Evolutionary conservation across 2,888 invertebrate genomes (phyloP).

Genomic region (Pyrocoelia pectoralis): DNA sequence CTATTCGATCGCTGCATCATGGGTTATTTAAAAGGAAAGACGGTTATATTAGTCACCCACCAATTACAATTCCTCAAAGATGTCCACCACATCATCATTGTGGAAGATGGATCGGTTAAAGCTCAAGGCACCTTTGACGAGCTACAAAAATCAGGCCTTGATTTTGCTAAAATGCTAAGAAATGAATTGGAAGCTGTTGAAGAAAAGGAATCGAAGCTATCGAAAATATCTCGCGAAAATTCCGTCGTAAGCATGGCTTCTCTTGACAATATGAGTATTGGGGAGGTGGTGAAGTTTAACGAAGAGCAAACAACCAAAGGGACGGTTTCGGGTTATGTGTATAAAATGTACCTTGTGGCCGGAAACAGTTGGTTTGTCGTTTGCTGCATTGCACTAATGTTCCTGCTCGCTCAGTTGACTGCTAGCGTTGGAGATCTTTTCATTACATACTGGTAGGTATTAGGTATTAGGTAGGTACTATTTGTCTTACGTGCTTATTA

Average conservation of each 20-base stretch:
- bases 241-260: slow-evolving; percentile 70
- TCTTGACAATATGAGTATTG: slow-evolving; percentile 70
- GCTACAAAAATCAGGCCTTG: neutral
- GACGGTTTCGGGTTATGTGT: slow-evolving; percentile 63
- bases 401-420: slow-evolving; percentile 72
- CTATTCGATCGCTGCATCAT: slow-evolving; percentile 55
- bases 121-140: neutral
- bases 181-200: slow-evolving; percentile 11
- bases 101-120: slow-evolving; percentile 63
- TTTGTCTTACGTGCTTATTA: neutral
- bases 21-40: slow-evolving; percentile 65
- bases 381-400: slow-evolving; percentile 68
- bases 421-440: slow-evolving; percentile 84
- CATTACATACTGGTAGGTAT: slow-evolving; percentile 76
- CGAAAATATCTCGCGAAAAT: slow-evolving; percentile 78
- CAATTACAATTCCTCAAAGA: slow-evolving; percentile 78
- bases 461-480: neutral
- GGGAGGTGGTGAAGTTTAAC: slow-evolving; percentile 54
- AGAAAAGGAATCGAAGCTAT: slow-evolving; percentile 65
- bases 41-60: slow-evolving; percentile 82
- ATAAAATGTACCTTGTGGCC: slow-evolving; percentile 75
- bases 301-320: slow-evolving; percentile 73
- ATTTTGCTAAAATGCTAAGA: slow-evolving; percentile 2
- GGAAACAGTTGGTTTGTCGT: slow-evolving; percentile 76
- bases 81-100: slow-evolving; percentile 69